Conservation (phyloP, 2,113 vertebrate species). For the Microcebus lehilahytsara region DNA sequence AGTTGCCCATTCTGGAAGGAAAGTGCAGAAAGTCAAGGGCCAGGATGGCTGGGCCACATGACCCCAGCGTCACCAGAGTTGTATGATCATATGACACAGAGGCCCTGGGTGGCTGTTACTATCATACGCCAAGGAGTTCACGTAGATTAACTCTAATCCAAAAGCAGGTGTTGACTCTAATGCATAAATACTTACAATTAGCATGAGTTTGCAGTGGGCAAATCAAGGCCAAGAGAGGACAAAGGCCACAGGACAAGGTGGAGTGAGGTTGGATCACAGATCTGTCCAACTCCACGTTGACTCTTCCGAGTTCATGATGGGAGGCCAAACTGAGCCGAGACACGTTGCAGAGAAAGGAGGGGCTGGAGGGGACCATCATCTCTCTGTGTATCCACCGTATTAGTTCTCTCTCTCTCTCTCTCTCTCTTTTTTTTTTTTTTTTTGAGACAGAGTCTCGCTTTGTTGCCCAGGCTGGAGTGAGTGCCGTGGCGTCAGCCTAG, state of each 20-base stretch:
- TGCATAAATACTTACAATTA: not conserved
- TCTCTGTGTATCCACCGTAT: not conserved
- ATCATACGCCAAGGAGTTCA: not conserved
- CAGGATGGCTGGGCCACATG: not conserved
- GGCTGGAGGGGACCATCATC: not conserved
- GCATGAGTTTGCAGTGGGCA: not conserved
- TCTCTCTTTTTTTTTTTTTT: no score
- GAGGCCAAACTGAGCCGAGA: not conserved
- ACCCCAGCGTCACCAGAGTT: not conserved
- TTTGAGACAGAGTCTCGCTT: no score
- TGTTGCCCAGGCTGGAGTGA: no score
- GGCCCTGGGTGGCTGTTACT: no score
- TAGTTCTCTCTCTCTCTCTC: no score
- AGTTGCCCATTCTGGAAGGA: not conserved
- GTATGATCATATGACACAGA: accelerated
- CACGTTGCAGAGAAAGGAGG: no score
- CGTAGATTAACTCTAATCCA: not conserved
- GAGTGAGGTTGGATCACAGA: not conserved
- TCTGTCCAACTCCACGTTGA: not conserved
- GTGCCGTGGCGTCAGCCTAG: no score
- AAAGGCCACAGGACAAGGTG: not conserved
- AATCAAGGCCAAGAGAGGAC: not conserved
- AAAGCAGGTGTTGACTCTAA: not conserved
- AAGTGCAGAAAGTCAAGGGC: no score
- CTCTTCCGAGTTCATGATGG: not conserved